phyloP scores from a whole-genome alignment of 1,140 invertebrate species.

The Pogonomyrmex barbatus region DNA sequence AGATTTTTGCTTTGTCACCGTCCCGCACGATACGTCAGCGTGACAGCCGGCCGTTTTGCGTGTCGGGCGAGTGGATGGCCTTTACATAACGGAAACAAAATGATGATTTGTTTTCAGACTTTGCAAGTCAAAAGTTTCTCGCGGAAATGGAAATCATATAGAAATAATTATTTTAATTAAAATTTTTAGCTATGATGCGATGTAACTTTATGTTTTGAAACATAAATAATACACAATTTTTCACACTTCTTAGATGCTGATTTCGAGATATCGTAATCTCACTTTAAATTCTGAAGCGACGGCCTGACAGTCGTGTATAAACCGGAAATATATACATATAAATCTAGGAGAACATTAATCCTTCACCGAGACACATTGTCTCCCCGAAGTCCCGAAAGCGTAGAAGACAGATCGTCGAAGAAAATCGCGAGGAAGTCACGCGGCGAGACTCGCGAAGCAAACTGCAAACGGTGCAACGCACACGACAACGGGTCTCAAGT shows the following conservation, averaged over 20 bases:
- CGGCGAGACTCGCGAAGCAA: slow-evolving; percentile 34
- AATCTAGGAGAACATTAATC: slow-evolving; percentile 33
- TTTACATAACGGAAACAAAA: slow-evolving; percentile 8
- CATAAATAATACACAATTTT: background rate
- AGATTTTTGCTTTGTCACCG: slow-evolving; percentile 64
- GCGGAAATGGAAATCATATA: background rate
- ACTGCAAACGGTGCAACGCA: slow-evolving; percentile 25
- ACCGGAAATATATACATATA: slow-evolving; percentile 21
- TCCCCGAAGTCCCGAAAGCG: slow-evolving; percentile 33
- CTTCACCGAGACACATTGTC: slow-evolving; percentile 33
- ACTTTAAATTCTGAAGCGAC: background rate
- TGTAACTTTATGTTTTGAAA: background rate
- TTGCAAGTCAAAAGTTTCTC: background rate
- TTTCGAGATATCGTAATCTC: slow-evolving; percentile 3
- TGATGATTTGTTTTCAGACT: background rate
- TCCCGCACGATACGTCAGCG: slow-evolving; percentile 22
- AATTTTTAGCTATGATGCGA: background rate
- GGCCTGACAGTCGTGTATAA: background rate
- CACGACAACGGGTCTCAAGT: slow-evolving; percentile 21
- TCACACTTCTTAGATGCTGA: background rate
- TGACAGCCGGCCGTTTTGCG: slow-evolving; percentile 13
- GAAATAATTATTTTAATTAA: background rate
- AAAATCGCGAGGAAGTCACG: slow-evolving; percentile 35
- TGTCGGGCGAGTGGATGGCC: background rate
- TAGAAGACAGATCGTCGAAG: slow-evolving; percentile 43